Evolutionary conservation across 1,140 invertebrate species (phyloP), one percentile per base, ranked within the genome.

Genomic region (Drosophila prosaltans): DNA sequence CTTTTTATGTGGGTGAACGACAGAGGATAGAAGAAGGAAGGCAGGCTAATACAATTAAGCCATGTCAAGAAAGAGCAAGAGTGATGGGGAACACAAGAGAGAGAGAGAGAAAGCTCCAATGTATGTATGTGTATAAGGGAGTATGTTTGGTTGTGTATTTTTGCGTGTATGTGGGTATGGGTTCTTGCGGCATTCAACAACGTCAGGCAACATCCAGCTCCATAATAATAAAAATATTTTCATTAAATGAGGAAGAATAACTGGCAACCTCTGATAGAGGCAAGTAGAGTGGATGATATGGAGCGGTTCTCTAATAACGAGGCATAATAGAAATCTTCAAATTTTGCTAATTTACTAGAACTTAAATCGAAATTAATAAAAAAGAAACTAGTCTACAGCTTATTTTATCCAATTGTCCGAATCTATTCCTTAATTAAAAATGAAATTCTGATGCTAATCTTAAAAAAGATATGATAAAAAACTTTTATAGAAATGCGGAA

Each of bases 141-240:
- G 32, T 36, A 36, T 36, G 32, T 43, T 32, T 57, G 40, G 55
- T 57, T 51, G 43, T 59, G 43, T 16, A 4, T 54, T 39, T 72
- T 10, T 36, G 41, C 63, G n/a, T 57, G 39, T 63, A 8, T 48
- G 43, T 41, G 16, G 11, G 16, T 11, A 40, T 57, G 65, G 69
- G 65, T 40, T n/a, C 54, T 51, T 72, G 63, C 67, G 77, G 77
- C 74, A 68, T 73, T 67, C 66, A 66, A 66, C 70, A 76, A 64
- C 75, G 39, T 43, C 61, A 48, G 45, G 45, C 45, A 51, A 51
- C 11, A 59, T 76, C 54, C 41, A 59, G 69, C 67, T 80, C 68
- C 63, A 86, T 81, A 86, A 76, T 86, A 81, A 86, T 82, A 82
- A 69, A 86, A 82, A 86, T 88, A 88, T 86, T 86, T 86, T 67